Percentiles rank a stretch among this genome's conserved stretches.
These are phyloP conservation scores for Galbula dea DNA, from an alignment of 2,113 vertebrate species.

Conservation along the genomic window DNA sequence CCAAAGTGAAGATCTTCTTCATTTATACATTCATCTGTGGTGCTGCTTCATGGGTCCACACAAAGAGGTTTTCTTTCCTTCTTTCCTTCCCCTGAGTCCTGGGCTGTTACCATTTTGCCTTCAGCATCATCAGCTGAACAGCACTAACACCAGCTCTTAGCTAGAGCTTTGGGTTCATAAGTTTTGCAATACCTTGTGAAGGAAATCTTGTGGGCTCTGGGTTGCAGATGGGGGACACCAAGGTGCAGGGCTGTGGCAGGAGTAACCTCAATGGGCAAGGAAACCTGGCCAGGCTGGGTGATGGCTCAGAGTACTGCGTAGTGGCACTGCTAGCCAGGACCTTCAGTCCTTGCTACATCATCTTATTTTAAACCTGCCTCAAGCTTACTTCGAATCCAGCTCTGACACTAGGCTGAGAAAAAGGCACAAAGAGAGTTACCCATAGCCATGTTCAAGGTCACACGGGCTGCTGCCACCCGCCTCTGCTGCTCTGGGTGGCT, in stretches of 20 bases:
- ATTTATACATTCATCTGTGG: background rate
- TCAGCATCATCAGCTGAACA: background rate
- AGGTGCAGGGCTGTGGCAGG: background rate
- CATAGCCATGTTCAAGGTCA: fast-evolving
- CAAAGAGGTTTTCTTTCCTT: background rate
- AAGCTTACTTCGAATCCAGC: background rate
- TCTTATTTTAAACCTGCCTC: background rate
- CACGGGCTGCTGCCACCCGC: background rate
- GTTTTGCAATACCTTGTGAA: background rate
- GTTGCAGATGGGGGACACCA: background rate
- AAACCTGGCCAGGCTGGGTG: background rate
- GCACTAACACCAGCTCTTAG: background rate
- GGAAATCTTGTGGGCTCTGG: background rate
- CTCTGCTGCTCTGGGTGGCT: background rate
- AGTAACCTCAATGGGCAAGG: background rate
- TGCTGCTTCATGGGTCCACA: background rate
- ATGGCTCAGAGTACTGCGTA: fast-evolving
- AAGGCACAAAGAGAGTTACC: background rate
- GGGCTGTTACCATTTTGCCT: background rate
- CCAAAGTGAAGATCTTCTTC: conserved; percentile 19
- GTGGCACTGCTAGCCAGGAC: background rate
- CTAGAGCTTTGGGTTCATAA: background rate
- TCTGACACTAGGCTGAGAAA: background rate
- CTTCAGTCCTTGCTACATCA: background rate
- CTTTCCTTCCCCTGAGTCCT: background rate